Conservation (phyloP, 2,113 vertebrate genomes). For the Poecile atricapillus region DNA sequence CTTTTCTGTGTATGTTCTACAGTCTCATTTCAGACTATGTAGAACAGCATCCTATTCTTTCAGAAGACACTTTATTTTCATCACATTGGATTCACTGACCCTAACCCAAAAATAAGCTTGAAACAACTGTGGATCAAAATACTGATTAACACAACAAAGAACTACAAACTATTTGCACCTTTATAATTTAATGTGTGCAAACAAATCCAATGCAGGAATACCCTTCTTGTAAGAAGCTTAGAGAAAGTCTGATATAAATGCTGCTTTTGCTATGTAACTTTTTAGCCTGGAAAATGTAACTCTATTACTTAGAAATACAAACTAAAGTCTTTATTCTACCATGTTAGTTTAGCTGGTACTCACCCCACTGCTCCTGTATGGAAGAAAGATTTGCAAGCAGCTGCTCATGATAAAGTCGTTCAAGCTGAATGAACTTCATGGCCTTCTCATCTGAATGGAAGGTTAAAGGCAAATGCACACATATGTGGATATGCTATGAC, state of each 20-base stretch:
- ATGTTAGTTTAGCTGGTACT: constrained; percentile 23
- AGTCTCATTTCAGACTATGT: neutral
- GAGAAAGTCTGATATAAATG: neutral
- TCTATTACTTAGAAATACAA: neutral
- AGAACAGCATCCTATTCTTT: neutral
- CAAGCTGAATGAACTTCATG: constrained; percentile 90
- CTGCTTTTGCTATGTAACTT: neutral
- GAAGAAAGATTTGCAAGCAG: constrained; percentile 88
- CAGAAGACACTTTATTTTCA: neutral
- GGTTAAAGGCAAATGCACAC: constrained; percentile 73
- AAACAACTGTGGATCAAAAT: neutral
- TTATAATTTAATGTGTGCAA: neutral
- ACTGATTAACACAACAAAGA: neutral
- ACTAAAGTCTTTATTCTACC: neutral
- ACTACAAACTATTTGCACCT: neutral
- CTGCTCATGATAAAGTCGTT: constrained; percentile 90
- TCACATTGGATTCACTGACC: neutral
- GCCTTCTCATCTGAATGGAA: constrained; percentile 86
- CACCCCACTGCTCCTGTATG: constrained; percentile 93
- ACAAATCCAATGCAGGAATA: neutral
- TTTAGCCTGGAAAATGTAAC: neutral
- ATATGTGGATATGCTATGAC: neutral
- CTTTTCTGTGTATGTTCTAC: neutral
- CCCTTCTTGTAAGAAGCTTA: neutral
- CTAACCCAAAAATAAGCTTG: neutral